phyloP scores from a whole-genome alignment of 64 coral and sea anemone genomes.

The Pocillopora verrucosa region DNA sequence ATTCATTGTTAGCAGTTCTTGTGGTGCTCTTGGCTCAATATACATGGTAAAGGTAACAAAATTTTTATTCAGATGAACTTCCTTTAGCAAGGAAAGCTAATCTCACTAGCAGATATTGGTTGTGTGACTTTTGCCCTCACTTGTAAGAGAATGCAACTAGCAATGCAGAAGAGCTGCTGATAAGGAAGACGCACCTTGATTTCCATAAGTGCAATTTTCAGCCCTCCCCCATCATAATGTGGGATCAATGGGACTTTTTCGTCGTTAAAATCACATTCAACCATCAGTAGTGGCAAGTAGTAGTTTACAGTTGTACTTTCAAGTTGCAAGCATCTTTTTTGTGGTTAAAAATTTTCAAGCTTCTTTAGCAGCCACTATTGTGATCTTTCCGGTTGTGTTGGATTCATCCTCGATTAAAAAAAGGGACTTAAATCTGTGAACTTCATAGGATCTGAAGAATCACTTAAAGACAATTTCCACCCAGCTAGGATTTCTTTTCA shows the following conservation, averaged over 20 bases:
- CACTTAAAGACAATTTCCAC: background rate
- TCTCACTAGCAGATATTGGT: background rate
- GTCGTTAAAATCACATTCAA: too few relatives aligned
- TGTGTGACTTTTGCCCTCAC: constrained; percentile 15
- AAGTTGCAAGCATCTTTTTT: too few relatives aligned
- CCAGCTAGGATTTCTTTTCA: too few relatives aligned
- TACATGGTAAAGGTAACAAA: background rate
- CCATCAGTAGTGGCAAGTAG: too few relatives aligned
- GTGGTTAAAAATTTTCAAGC: too few relatives aligned
- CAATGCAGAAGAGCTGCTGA: background rate
- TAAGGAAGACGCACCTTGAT: background rate
- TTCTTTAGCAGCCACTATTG: background rate
- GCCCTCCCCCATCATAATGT: too few relatives aligned
- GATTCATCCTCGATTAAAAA: too few relatives aligned
- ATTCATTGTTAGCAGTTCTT: background rate
- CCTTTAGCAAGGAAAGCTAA: background rate
- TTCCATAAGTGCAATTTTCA: too few relatives aligned
- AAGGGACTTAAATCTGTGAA: too few relatives aligned
- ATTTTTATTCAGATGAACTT: background rate
- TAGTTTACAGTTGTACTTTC: too few relatives aligned
- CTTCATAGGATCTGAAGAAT: background rate
- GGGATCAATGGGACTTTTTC: too few relatives aligned
- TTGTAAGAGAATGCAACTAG: background rate
- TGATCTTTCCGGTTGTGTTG: background rate
- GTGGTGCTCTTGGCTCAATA: background rate